phyloP scores from a whole-genome alignment of 2,888 invertebrate species.

The Nomada ruficornis region DNA sequence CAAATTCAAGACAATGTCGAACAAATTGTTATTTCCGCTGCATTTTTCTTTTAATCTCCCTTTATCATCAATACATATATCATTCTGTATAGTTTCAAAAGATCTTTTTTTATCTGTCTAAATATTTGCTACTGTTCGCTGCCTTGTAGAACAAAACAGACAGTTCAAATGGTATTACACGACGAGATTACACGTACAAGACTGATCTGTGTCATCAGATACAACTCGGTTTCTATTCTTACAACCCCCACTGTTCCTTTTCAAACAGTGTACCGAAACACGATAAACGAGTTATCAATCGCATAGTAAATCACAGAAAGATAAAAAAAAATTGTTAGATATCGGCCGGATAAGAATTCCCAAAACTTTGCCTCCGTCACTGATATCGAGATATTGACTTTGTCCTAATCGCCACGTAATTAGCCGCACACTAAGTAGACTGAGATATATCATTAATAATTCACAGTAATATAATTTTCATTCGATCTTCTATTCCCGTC shows the following conservation, averaged over 20 bases:
- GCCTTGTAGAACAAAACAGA: constrained; percentile 4
- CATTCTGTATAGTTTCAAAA: neutral
- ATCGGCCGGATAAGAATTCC: neutral
- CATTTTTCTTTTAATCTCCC: neutral
- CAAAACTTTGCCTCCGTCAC: neutral
- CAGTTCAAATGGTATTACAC: constrained; percentile 27
- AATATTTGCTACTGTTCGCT: constrained; percentile 25
- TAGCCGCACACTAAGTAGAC: neutral
- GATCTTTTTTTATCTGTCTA: constrained; percentile 14
- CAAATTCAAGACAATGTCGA: too few species aligned
- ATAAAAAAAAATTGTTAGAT: neutral
- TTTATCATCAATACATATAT: neutral
- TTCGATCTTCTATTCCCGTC: neutral
- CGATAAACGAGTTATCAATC: neutral
- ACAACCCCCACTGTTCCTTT: neutral
- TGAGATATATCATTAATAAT: neutral
- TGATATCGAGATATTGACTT: neutral
- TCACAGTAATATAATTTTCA: neutral
- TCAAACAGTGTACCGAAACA: neutral
- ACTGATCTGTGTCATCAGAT: constrained; percentile 45
- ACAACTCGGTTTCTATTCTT: constrained; percentile 5
- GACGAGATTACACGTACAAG: constrained; percentile 19
- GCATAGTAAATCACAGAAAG: neutral
- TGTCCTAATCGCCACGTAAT: neutral
- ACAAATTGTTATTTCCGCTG: too few species aligned